Evolutionary conservation across 2,113 vertebrate genomes (phyloP).

Genomic region (Scolopax mira): DNA sequence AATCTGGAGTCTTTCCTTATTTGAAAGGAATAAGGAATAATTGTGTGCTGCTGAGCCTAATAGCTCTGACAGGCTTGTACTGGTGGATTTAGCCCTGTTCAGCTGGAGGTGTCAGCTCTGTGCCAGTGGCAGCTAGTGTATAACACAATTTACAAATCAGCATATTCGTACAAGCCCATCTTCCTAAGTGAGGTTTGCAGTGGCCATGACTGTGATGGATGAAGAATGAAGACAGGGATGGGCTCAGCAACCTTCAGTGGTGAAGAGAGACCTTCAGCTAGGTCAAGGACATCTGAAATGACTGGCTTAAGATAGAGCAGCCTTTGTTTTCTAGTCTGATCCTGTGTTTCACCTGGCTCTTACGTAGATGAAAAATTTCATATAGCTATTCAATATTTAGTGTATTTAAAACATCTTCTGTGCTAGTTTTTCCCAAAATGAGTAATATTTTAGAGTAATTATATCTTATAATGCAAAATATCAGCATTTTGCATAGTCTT

Average conservation of each 20-base stretch:
- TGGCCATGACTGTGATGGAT: background rate
- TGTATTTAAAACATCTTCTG: background rate
- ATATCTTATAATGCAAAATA: background rate
- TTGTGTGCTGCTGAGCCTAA: background rate
- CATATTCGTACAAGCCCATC: background rate
- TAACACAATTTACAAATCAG: background rate
- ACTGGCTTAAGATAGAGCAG: background rate
- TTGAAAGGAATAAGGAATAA: too few species aligned
- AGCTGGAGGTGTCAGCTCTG: background rate
- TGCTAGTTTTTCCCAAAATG: background rate
- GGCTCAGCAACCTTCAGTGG: rapidly evolving
- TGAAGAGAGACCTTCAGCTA: background rate
- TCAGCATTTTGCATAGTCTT: background rate
- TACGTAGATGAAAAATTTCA: background rate
- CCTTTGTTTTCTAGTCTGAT: background rate
- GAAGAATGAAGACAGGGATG: background rate
- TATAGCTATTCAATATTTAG: background rate
- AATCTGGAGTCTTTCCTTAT: background rate
- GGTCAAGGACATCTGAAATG: background rate
- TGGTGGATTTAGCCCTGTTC: background rate
- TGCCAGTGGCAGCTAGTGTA: background rate
- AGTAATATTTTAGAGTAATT: background rate
- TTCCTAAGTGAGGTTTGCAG: background rate
- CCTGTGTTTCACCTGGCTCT: background rate
- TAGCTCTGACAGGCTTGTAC: background rate